These are phyloP conservation scores for Pagrus major DNA, from an alignment of 2,113 vertebrate genomes.

Conservation along the genomic window DNA sequence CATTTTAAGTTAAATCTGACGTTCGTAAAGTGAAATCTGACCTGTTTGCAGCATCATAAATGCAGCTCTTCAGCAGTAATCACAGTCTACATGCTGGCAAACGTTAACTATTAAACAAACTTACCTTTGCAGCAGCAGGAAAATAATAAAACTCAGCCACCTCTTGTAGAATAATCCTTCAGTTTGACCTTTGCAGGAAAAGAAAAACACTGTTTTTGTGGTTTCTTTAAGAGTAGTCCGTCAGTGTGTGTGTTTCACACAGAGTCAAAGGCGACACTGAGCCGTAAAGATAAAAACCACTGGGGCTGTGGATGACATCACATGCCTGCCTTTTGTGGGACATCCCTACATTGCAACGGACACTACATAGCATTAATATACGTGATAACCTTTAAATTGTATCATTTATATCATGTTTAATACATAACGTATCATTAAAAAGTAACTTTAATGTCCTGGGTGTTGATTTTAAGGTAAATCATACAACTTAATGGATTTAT, in stretches of 20 bases:
- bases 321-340: conserved; percentile 28
- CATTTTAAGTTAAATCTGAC: background rate
- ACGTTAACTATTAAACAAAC: background rate
- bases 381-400: background rate
- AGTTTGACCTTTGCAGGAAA: background rate
- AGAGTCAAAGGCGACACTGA: conserved; percentile 57
- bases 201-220: background rate
- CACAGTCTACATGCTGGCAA: background rate
- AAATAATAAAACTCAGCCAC: background rate
- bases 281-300: conserved; percentile 39
- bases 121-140: conserved; percentile 44
- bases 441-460: background rate
- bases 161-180: conserved; percentile 48
- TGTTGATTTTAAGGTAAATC: background rate
- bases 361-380: background rate
- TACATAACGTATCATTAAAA: background rate
- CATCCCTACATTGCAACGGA: conserved; percentile 27
- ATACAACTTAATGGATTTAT: no score
- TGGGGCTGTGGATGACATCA: conserved; percentile 66
- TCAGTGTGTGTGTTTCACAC: conserved; percentile 30
- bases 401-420: background rate
- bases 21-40: background rate
- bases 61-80: background rate
- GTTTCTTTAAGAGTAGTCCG: conserved; percentile 30
- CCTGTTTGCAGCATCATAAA: background rate